Evolutionary conservation across 2,113 vertebrate genomes (phyloP).

Genomic region (Hylia prasina): DNA sequence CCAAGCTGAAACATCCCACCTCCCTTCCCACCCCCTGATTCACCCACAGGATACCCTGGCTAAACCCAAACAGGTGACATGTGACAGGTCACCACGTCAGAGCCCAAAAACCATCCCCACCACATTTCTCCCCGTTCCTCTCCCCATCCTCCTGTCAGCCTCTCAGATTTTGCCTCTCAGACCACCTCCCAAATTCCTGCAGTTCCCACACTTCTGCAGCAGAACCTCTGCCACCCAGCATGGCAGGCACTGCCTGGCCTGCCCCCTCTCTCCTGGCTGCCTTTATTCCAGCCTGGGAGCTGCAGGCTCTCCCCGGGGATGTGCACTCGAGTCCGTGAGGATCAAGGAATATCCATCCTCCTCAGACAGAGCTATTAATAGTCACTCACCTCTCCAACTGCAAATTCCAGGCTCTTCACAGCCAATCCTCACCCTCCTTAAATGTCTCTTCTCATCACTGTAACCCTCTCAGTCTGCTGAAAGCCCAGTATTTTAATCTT

Average conservation of each 20-base stretch:
- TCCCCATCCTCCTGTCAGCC: not conserved
- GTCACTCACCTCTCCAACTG: not conserved
- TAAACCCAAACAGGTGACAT: not conserved
- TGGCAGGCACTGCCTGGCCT: not conserved
- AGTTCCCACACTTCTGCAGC: not conserved
- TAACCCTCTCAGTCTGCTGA: not conserved
- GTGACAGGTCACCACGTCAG: not conserved
- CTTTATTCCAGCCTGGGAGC: not conserved
- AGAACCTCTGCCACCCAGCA: not conserved
- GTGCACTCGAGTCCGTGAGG: not conserved
- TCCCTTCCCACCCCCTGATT: not conserved
- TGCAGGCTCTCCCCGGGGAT: not conserved
- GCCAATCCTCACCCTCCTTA: not conserved
- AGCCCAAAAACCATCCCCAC: not conserved
- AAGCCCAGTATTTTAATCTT: not conserved
- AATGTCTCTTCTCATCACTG: not conserved
- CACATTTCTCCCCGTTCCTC: not conserved
- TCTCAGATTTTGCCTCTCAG: not conserved
- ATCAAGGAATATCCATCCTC: not conserved
- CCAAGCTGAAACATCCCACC: not conserved
- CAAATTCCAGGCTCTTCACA: not conserved
- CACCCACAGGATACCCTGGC: not conserved
- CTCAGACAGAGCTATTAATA: not conserved
- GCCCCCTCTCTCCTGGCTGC: not conserved
- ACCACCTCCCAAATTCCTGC: not conserved